Conservation (phyloP, 2,797 vertebrate genomes). For the Scolopax bukidnonensis region DNA sequence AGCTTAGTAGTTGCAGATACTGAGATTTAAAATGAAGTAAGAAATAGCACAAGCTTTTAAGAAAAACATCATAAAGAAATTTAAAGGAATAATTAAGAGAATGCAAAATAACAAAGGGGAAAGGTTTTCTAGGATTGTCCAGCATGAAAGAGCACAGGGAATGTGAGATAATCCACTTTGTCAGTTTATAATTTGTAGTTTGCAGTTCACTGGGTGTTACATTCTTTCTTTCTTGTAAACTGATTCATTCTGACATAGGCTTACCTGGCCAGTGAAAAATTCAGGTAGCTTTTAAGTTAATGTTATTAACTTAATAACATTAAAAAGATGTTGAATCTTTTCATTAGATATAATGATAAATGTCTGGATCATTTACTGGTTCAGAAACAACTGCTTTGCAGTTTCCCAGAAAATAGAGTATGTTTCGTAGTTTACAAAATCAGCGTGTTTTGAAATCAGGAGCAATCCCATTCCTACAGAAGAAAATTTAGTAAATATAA, state of each 20-base stretch:
- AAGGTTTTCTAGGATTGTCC: not conserved
- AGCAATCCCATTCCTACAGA: not conserved
- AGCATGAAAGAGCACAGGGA: not conserved
- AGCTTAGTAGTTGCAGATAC: not conserved
- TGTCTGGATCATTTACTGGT: not conserved
- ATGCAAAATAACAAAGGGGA: not conserved
- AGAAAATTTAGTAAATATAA: not conserved
- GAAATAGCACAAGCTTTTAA: not conserved
- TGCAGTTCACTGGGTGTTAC: too few species aligned
- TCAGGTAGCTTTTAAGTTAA: too few species aligned
- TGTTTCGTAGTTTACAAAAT: not conserved
- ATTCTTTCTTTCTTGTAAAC: too few species aligned
- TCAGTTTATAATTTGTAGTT: too few species aligned
- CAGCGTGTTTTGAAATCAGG: not conserved
- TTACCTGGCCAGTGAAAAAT: too few species aligned
- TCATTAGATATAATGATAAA: not conserved
- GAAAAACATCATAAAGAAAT: not conserved
- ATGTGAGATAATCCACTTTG: too few species aligned
- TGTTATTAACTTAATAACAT: too few species aligned
- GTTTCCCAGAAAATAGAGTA: not conserved
- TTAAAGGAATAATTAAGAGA: not conserved
- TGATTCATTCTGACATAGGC: too few species aligned
- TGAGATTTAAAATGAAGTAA: not conserved
- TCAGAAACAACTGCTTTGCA: not conserved
- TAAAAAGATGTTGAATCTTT: too few species aligned